Percentiles rank a stretch among this genome's conserved stretches.
phyloP scores from a whole-genome alignment of 2,113 vertebrate species.

The Dicaeum eximium region DNA sequence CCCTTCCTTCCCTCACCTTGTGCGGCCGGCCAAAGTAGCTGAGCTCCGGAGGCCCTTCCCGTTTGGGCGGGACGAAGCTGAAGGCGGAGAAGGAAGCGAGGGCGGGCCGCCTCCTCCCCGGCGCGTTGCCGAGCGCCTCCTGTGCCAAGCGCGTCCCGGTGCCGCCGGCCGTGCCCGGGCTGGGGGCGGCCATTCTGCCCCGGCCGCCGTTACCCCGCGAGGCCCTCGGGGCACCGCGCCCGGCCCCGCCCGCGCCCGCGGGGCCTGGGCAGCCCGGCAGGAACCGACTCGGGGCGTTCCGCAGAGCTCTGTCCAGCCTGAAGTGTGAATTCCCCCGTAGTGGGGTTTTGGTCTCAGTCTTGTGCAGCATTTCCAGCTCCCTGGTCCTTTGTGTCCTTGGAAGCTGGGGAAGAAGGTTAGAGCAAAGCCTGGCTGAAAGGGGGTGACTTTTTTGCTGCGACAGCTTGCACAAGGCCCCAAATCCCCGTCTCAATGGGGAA shows the following conservation, averaged over 20 bases:
- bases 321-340: rapidly evolving
- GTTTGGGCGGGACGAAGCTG: conserved; percentile 50
- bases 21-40: conserved; percentile 55
- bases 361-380: neutral
- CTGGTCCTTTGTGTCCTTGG: too few relatives aligned
- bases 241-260: neutral
- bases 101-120: neutral
- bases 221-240: neutral
- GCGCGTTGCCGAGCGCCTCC: neutral
- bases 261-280: rapidly evolving
- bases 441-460: neutral
- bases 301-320: rapidly evolving
- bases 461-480: neutral
- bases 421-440: neutral
- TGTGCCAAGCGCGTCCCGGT: neutral
- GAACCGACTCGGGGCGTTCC: rapidly evolving
- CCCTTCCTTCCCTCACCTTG: neutral
- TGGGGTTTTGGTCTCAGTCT: too few relatives aligned
- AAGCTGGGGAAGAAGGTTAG: neutral
- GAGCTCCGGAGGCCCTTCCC: conserved; percentile 50
- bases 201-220: neutral
- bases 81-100: conserved; percentile 42
- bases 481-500: neutral
- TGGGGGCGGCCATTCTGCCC: neutral
- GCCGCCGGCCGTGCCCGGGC: too few relatives aligned